These are phyloP conservation scores for Dryocosmus kuriphilus DNA, from an alignment of 2,888 invertebrate species.

Conservation along the genomic window DNA sequence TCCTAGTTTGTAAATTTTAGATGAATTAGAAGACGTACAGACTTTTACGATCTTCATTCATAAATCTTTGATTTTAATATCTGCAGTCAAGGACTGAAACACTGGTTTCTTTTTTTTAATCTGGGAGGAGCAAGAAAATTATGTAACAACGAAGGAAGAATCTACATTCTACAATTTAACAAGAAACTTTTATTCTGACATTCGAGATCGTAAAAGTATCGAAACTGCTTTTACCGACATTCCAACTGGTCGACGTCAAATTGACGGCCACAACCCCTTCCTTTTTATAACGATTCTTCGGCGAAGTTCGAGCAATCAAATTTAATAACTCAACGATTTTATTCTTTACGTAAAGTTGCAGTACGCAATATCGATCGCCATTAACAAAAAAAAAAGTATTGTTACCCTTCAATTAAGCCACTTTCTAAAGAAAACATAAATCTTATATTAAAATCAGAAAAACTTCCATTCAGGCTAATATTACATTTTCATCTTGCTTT, in stretches of 20 bases:
- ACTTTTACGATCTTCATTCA: neutral
- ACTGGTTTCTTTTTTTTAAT: conserved; percentile 1
- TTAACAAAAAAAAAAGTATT: neutral
- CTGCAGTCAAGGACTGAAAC: conserved; percentile 9
- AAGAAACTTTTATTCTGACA: conserved; percentile 29
- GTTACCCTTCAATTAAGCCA: neutral
- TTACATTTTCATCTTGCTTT: too few species aligned
- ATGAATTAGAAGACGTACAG: neutral
- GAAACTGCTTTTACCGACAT: conserved; percentile 19
- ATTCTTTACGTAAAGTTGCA: conserved; percentile 4
- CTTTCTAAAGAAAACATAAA: conserved; percentile 1
- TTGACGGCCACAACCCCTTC: conserved; percentile 46
- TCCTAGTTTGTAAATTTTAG: conserved; percentile 5
- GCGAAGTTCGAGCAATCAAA: conserved; percentile 65
- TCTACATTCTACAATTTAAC: conserved; percentile 37
- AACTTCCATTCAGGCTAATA: too few species aligned
- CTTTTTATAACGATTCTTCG: conserved; percentile 62
- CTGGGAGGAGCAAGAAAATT: conserved; percentile 24
- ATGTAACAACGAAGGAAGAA: conserved; percentile 25
- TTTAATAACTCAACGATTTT: conserved; percentile 57
- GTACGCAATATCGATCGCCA: conserved; percentile 21
- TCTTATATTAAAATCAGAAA: neutral
- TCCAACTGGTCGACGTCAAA: conserved; percentile 51
- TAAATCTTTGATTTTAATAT: conserved; percentile 27
- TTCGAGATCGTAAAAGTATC: conserved; percentile 53